Conservation (phyloP, 2,113 vertebrate genomes). For the Labrus mixtus region DNA sequence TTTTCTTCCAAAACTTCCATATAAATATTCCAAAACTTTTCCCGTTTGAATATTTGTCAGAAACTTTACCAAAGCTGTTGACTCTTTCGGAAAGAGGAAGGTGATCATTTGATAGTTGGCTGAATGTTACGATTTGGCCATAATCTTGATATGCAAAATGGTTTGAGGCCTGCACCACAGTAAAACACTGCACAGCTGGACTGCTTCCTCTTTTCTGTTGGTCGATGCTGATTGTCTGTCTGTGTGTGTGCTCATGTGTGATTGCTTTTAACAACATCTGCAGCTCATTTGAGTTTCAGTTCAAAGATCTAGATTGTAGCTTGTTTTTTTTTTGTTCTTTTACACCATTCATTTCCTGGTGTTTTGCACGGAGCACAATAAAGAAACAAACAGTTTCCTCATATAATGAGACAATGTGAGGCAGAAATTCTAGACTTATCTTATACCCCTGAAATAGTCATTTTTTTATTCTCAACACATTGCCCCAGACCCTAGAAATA, state of each 20-base stretch:
- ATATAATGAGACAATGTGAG: neutral
- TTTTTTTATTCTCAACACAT: neutral
- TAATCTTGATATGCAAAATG: conserved; percentile 85
- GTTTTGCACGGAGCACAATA: no score
- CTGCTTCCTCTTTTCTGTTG: conserved; percentile 83
- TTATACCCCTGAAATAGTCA: neutral
- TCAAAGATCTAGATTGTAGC: neutral
- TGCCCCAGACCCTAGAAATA: neutral
- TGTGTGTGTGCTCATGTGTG: conserved; percentile 37
- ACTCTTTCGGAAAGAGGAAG: conserved; percentile 64
- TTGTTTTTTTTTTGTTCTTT: no score
- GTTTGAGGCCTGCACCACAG: conserved; percentile 23
- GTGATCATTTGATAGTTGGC: conserved; percentile 44
- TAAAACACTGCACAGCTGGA: conserved; percentile 78
- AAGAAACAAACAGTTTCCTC: no score
- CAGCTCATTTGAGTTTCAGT: neutral
- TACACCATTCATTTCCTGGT: no score
- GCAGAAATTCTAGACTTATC: neutral
- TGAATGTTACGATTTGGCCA: conserved; percentile 31
- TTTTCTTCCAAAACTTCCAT: neutral
- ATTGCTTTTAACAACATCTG: conserved; percentile 21
- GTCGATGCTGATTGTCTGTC: conserved; percentile 34
- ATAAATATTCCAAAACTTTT: neutral
- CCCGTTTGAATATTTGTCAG: neutral
- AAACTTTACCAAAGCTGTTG: neutral